Base-by-base conservation (phyloP, 2,888 invertebrate genomes). In the Synergus umbraculus region DNA sequence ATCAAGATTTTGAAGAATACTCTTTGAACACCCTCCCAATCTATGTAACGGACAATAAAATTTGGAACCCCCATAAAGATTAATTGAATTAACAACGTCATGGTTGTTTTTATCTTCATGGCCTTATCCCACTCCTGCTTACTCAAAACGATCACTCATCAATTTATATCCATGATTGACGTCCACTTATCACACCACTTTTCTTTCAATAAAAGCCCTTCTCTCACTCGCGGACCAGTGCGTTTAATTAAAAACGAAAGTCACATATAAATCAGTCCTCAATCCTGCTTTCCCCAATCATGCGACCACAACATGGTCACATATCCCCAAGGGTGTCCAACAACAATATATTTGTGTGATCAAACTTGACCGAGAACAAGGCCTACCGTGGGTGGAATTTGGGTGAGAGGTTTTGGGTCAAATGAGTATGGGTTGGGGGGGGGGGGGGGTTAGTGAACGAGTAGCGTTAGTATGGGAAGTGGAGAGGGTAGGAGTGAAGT, bases 361-460 rank as follows among this genome's bases (percentile, higher is more conserved):
- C 77, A 73, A 79, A 79, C 79, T 79, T 79, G 81, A 79, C 79
- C 81, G 78, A 77, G 65, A 79, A 69, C 65, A 63, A 78, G 67
- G 76, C 64, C 54, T 58, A 41, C 10, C 29, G 80, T 77, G 76
- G 76, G 77, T 60, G 63, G 29, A 29, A 22, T 4, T 76, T 22
- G 67, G 65, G n/a, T 37, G 58, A 76, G n/a, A 78, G 73, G 76
- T 66, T 43, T 29, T 29, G 29, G 29, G 29, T 29, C 3, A 29
- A 29, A 29, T 29, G 29, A 29, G 43, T 8, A 78, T 73, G 69
- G 79, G 22, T 22, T 22, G 22, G 22, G 0, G 22, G 22, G 22
- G 22, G 22, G 1, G 77, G 63, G 44, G 12, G 29, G 80, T 78
- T 79, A 81, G 83, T 86, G 86, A 87, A 88, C 89, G 89, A 77